Conservation (phyloP, 2,888 invertebrate genomes). For the Helicoverpa assulta region DNA sequence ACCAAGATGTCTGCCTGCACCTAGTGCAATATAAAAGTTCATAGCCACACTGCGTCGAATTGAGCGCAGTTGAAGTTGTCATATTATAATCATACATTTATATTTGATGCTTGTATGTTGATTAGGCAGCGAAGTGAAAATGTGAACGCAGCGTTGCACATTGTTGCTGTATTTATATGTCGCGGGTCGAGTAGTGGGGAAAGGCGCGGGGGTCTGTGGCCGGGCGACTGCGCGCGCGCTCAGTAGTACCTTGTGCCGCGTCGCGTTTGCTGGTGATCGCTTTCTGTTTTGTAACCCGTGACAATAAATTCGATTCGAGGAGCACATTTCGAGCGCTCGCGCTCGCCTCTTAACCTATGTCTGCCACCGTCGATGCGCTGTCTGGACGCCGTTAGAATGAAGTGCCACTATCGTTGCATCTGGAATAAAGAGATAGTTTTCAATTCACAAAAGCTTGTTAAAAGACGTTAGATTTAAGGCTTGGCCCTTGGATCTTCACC, state of each 20-base stretch:
- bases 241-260: conserved; percentile 76
- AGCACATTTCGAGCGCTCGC: conserved; percentile 84
- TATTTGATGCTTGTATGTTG: conserved; percentile 16
- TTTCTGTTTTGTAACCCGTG: conserved; percentile 75
- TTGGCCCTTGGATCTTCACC: conserved; percentile 73
- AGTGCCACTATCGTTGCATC: conserved; percentile 96
- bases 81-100: conserved; percentile 19
- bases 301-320: conserved; percentile 87
- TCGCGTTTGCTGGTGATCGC: conserved; percentile 81
- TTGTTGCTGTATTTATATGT: conserved; percentile 53
- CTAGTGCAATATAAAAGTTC: neutral
- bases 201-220: conserved; percentile 64
- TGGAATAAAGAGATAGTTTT: conserved; percentile 98
- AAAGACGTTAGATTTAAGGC: conserved; percentile 94
- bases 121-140: conserved; percentile 45
- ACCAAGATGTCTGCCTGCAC: neutral
- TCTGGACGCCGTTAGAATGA: conserved; percentile 90
- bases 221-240: conserved; percentile 72
- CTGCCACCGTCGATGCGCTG: conserved; percentile 85
- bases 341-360: conserved; percentile 87
- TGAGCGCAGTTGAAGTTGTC: neutral
- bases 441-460: conserved; percentile 97
- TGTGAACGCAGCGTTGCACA: conserved; percentile 63
- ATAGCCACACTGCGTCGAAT: neutral
- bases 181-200: conserved; percentile 61